Evolutionary conservation across 2,888 invertebrate species (phyloP), one percentile per base, ranked within the genome.

Genomic region (Ennomos erosarius): DNA sequence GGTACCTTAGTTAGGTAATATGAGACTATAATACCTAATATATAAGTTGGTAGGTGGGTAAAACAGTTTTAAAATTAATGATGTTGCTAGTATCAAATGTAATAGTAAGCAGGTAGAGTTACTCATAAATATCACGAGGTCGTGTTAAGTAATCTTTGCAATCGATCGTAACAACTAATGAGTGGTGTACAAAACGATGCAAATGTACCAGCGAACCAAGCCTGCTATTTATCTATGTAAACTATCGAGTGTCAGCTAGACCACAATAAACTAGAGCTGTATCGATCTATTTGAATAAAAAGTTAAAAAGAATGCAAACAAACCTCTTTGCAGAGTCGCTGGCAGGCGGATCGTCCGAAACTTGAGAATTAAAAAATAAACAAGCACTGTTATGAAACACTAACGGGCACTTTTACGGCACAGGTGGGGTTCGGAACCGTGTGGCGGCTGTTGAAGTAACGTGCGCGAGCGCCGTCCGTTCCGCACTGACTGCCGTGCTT

Each of bases 311-410:
- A 71, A 73, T 65, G 67, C 72, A 76, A 79, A 87, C 88, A 80
- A 84, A 90, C 90, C 90, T 88, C 81, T 79, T 71, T 75, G 62
- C 56, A 78, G 81, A 83, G 81, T 85, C 82, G 83, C 75, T 78
- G 75, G 72, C 64, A 68, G 70, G 69, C 75, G 69, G 74, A 67
- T 53, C 70, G 76, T 84, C 82, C 79, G 71, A 74, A 67, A 70
- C 67, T 71, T 74, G 66, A 62, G 69, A 80, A 81, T 75, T 68
- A 73, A 81, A 81, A 86, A 83, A 82, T 81, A 78, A 87, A 85
- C 87, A 84, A 70, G 67, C 88, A 89, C 88, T 79, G 75, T 80
- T 82, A 82, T 81, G 80, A 84, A 87, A 86, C 90, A 90, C 90
- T 74, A 88, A 88, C 88, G 86, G 82, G 82, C 88, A 87, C 87